Conservation (phyloP, 2,113 vertebrate genomes). For the Odocoileus hemionus region DNA sequence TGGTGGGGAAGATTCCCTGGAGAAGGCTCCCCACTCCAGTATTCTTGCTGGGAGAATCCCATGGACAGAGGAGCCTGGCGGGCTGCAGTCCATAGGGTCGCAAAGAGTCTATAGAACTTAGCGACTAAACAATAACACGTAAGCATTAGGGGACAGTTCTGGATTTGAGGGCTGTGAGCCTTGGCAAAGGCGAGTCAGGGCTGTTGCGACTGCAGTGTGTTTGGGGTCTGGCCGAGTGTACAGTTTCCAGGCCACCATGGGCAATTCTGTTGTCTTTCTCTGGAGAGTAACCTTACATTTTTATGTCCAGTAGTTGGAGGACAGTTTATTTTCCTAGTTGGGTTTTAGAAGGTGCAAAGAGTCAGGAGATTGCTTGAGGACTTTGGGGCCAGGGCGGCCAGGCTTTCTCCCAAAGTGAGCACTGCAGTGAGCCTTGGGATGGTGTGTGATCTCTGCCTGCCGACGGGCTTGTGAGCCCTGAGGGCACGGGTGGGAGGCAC, state of each 20-base stretch:
- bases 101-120: not conserved
- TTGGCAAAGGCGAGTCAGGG: not conserved
- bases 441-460: not conserved
- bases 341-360: not conserved
- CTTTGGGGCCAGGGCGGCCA: not conserved
- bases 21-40: not conserved
- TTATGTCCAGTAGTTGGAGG: not conserved
- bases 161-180: not conserved
- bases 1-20: not conserved
- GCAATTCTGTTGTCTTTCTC: not conserved
- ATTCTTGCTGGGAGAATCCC: not conserved
- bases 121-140: not conserved
- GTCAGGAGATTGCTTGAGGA: not conserved
- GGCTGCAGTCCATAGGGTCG: not conserved
- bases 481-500: not conserved
- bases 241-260: fast-evolving
- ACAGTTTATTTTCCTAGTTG: not conserved
- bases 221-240: not conserved
- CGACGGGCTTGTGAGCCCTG: not conserved
- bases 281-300: not conserved
- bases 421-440: too few relatives aligned
- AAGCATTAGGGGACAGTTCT: not conserved
- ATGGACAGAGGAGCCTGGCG: not conserved
- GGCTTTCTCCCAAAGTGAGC: not conserved
- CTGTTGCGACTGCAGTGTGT: not conserved